phyloP scores from a whole-genome alignment of 2,113 vertebrate genomes.

The Rhabdomys dilectus region DNA sequence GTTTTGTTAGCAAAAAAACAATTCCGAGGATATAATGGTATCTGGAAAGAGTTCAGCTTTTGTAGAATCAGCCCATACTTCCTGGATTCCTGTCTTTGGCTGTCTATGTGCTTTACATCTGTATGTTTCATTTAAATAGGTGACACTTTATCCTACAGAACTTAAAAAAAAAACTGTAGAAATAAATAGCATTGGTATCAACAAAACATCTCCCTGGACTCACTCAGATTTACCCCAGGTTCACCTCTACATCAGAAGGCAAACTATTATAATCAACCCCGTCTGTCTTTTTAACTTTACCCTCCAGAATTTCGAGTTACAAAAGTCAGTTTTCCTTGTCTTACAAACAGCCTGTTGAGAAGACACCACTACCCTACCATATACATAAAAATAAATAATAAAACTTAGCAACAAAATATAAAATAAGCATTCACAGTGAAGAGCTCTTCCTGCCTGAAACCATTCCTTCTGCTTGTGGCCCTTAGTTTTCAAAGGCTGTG shows the following conservation, averaged over 20 bases:
- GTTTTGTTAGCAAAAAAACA: constrained; percentile 30
- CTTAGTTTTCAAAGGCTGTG: background rate
- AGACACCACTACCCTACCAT: background rate
- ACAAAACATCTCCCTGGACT: background rate
- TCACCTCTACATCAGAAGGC: background rate
- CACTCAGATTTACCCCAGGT: background rate
- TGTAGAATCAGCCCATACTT: background rate
- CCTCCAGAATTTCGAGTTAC: background rate
- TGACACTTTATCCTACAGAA: constrained; percentile 3
- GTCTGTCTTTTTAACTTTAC: constrained; percentile 9
- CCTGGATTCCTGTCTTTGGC: background rate
- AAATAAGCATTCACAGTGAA: background rate
- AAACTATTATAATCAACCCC: background rate
- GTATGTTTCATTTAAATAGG: background rate
- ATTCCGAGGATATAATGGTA: background rate
- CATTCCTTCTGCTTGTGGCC: background rate
- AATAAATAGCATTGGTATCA: background rate
- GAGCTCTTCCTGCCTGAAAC: background rate
- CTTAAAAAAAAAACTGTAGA: background rate
- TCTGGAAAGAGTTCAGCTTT: constrained; percentile 45
- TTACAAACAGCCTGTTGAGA: background rate
- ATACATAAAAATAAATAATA: background rate
- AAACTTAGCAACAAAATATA: background rate
- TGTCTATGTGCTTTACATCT: background rate
- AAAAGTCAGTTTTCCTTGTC: background rate